Percentiles rank a stretch among this genome's conserved stretches.
Conservation (phyloP, 2,113 vertebrate species). For the Aspidoscelis tigris region DNA sequence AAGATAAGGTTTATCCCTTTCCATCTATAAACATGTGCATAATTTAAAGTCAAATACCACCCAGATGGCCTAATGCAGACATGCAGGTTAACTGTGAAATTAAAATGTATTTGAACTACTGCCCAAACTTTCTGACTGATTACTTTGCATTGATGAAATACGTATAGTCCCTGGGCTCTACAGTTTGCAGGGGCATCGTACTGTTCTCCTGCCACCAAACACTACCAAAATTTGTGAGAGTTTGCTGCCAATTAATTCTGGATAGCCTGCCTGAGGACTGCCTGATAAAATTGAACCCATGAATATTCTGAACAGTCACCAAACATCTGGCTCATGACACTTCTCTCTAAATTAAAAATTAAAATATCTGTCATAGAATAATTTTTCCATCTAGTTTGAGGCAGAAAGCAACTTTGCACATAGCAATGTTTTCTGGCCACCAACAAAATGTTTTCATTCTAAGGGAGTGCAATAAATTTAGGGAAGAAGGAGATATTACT, state of each 20-base stretch:
- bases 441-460: background rate
- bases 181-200: conserved; percentile 25
- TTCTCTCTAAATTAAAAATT: conserved; percentile 62
- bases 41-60: conserved; percentile 38
- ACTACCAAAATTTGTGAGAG: conserved; percentile 30
- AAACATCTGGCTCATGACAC: conserved; percentile 30
- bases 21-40: conserved; percentile 41
- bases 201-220: conserved; percentile 29
- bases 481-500: conserved; percentile 33
- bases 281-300: conserved; percentile 24
- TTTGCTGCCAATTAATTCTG: conserved; percentile 33
- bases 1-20: conserved; percentile 22
- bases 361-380: conserved; percentile 32
- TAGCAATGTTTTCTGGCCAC: background rate
- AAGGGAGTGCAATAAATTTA: conserved; percentile 9
- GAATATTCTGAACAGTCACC: conserved; percentile 19
- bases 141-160: conserved; percentile 38
- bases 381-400: conserved; percentile 12
- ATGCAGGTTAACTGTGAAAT: conserved; percentile 33
- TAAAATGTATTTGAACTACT: conserved; percentile 45
- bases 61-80: conserved; percentile 42
- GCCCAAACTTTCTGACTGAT: conserved; percentile 45
- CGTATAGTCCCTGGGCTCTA: conserved; percentile 27
- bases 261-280: conserved; percentile 21
- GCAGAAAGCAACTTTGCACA: background rate